Base-by-base conservation (phyloP, 2,888 invertebrate species). In the Pristionchus mayeri region DNA sequence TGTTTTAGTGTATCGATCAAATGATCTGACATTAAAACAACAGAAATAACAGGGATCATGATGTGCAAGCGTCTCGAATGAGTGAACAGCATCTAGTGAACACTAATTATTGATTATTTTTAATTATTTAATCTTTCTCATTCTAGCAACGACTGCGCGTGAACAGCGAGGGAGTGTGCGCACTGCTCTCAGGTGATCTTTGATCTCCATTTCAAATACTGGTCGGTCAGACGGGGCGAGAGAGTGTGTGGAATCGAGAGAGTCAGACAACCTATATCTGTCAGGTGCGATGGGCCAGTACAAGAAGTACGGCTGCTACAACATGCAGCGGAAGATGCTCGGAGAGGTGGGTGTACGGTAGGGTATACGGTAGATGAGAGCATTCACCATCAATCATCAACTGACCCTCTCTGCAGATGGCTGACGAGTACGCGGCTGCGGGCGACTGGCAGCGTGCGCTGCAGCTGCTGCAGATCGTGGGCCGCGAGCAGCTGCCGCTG, bases 231-330 rank as follows among this genome's bases (percentile, higher is more conserved):
- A n/a, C n/a, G n/a, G n/a, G n/a, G n/a, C n/a, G n/a, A n/a, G n/a
- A n/a, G n/a, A n/a, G n/a, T n/a, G n/a, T n/a, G n/a, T n/a, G n/a
- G n/a, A n/a, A n/a, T n/a, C n/a, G n/a, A n/a, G n/a, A n/a, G n/a
- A n/a, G n/a, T n/a, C n/a, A n/a, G n/a, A n/a, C n/a, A n/a, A n/a
- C n/a, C n/a, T n/a, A n/a, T n/a, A n/a, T n/a, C n/a, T 90, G 21
- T 88, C 88, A 2, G 87, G 89, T 1, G 91, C 92, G 3, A 87
- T 90, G 85, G 76, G 81, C 4, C 91, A 92, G 79, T 92, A 88
- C 87, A 88, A 90, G 54, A 88, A 88, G 34, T 92, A 91, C 84
- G 86, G 88, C 30, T 90, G 91, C 84, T 52, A 83, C 71, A 85
- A 89, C n/a, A 89, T 89, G 89, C 88, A 88, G 84, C 85, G 87